phyloP scores from a whole-genome alignment of 2,113 vertebrate genomes.

The Mastomys natalensis region DNA sequence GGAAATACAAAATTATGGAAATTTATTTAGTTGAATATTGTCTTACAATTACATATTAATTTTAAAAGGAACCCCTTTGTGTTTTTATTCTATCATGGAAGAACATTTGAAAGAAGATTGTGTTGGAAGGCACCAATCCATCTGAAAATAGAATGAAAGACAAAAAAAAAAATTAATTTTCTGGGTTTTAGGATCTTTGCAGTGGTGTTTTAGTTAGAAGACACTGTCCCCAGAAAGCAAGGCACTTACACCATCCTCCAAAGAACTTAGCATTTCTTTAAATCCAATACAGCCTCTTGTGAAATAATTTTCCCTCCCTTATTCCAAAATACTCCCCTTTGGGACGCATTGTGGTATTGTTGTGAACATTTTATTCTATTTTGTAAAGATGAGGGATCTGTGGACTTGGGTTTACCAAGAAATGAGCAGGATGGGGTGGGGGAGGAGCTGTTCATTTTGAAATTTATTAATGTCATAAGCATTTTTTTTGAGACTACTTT shows the following conservation, averaged over 20 bases:
- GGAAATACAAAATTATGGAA: conserved; percentile 10
- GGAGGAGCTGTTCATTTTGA: neutral
- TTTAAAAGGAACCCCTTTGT: conserved; percentile 31
- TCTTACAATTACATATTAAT: conserved; percentile 1
- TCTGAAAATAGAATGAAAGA: neutral
- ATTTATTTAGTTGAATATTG: conserved; percentile 35
- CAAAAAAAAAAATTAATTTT: conserved; percentile 43
- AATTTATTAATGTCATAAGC: neutral
- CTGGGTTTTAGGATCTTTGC: neutral
- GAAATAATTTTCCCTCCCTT: conserved; percentile 54
- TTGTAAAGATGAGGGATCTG: neutral
- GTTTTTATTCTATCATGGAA: neutral
- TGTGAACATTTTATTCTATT: conserved; percentile 31
- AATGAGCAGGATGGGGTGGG: neutral
- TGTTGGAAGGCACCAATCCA: neutral
- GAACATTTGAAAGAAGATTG: conserved; percentile 46
- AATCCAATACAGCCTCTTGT: conserved; percentile 44
- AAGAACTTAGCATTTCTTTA: conserved; percentile 58
- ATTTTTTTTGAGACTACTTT: neutral
- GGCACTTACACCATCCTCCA: conserved; percentile 17
- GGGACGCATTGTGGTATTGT: neutral
- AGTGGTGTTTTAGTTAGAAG: neutral
- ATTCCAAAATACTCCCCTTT: conserved; percentile 46
- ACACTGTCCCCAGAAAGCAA: neutral
- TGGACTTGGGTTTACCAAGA: neutral